Conservation (phyloP, 2,888 invertebrate genomes). For the Cheilosia soror region DNA sequence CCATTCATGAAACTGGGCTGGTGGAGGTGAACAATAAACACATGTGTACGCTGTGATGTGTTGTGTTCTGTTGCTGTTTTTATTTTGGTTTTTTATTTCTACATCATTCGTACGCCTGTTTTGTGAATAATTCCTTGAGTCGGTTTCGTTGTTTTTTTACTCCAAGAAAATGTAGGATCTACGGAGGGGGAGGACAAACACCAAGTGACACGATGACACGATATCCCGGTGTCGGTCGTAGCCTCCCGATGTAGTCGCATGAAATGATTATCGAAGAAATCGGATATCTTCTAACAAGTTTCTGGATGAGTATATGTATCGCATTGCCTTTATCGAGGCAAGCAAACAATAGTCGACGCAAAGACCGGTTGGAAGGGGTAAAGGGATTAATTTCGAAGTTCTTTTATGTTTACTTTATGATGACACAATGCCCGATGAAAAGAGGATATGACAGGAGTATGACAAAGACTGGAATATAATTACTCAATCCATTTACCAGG, state of each 20-base stretch:
- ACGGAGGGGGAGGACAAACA: background rate
- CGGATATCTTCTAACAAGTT: conserved; percentile 56
- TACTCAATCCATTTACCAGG: conserved; percentile 68
- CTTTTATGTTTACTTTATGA: conserved; percentile 51
- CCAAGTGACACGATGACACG: conserved; percentile 40
- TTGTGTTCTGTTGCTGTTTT: conserved; percentile 7
- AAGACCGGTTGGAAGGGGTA: conserved; percentile 48
- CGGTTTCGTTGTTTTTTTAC: background rate
- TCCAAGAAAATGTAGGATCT: background rate
- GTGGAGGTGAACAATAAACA: conserved; percentile 43
- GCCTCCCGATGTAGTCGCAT: conserved; percentile 1
- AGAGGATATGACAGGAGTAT: conserved; percentile 1
- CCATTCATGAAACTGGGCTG: conserved; percentile 48
- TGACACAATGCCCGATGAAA: conserved; percentile 39
- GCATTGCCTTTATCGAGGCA: conserved; percentile 42
- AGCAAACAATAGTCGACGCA: background rate
- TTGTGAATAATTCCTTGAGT: conserved; percentile 22
- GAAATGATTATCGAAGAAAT: conserved; percentile 70
- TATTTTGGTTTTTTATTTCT: conserved; percentile 24
- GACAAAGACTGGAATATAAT: conserved; percentile 45
- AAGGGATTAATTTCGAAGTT: conserved; percentile 61
- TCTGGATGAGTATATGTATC: conserved; percentile 50
- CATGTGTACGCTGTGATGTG: background rate
- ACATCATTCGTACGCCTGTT: conserved; percentile 10
- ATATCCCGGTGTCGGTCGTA: conserved; percentile 54